Percentiles rank a stretch among this genome's conserved stretches.
Evolutionary conservation across 1,140 invertebrate species (phyloP).

Genomic region (Lasaia peninsularis): DNA sequence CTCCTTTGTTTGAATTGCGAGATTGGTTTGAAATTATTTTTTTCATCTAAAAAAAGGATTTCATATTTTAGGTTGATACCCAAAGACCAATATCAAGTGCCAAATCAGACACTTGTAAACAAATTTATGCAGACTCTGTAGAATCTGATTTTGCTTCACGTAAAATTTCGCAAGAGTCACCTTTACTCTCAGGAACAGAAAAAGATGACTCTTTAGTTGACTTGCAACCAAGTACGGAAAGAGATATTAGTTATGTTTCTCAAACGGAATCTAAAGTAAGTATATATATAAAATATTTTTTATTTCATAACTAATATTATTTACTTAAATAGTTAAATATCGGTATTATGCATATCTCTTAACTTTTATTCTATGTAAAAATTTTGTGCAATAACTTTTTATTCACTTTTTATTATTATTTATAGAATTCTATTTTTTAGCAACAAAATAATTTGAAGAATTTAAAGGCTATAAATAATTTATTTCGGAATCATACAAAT

Average conservation of each 20-base stretch:
- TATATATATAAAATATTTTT: not conserved
- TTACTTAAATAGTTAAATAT: too few relatives aligned
- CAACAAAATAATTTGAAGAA: too few relatives aligned
- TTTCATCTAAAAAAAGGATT: constrained; percentile 13
- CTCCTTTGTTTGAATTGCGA: too few relatives aligned
- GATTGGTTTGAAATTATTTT: not conserved
- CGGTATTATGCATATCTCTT: too few relatives aligned
- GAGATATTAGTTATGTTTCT: constrained; percentile 71
- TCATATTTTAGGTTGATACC: constrained; percentile 45
- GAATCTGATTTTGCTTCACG: constrained; percentile 56
- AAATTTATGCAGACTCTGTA: constrained; percentile 68
- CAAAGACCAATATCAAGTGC: constrained; percentile 55
- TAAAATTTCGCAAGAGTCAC: constrained; percentile 65
- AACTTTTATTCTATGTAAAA: too few relatives aligned
- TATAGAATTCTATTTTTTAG: too few relatives aligned
- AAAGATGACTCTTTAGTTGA: constrained; percentile 70
- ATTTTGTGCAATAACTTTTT: too few relatives aligned
- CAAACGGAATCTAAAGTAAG: constrained; percentile 74
- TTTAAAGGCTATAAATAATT: too few relatives aligned
- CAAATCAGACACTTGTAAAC: constrained; percentile 61
- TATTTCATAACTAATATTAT: not conserved
- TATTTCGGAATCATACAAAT: too few relatives aligned
- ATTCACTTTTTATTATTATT: too few relatives aligned
- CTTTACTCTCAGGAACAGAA: constrained; percentile 52
- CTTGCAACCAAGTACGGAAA: constrained; percentile 72